Percentiles rank a stretch among this genome's conserved stretches.
Conservation (phyloP, 2,113 vertebrate genomes). For the Vulpes vulpes region DNA sequence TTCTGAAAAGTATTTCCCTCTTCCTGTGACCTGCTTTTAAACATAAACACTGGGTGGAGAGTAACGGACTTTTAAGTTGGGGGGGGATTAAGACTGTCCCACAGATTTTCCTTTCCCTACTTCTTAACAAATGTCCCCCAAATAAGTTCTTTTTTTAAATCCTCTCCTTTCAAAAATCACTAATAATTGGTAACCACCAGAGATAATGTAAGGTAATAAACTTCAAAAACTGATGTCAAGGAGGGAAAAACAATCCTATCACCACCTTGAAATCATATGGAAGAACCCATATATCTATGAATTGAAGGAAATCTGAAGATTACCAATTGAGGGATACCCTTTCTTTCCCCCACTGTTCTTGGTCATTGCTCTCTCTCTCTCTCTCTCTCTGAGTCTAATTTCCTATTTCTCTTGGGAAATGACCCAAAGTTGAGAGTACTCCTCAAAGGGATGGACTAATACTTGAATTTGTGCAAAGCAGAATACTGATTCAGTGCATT, state of each 20-base stretch:
- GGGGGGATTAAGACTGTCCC: neutral
- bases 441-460: neutral
- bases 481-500: neutral
- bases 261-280: neutral
- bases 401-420: neutral
- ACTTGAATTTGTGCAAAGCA: neutral
- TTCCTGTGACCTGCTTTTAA: neutral
- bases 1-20: neutral
- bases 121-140: neutral
- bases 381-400: neutral
- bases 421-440: neutral
- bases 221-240: neutral
- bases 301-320: neutral
- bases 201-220: neutral
- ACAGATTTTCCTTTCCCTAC: neutral
- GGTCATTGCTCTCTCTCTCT: neutral
- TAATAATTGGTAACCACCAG: neutral
- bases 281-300: neutral
- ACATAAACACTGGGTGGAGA: neutral
- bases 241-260: neutral
- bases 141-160: neutral
- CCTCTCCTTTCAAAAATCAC: fast-evolving
- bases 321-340: neutral
- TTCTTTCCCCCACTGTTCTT: neutral
- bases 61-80: neutral